Percentiles rank a stretch among this genome's conserved stretches.
phyloP scores from a whole-genome alignment of 2,888 invertebrate species.

The Perdita meconis region DNA sequence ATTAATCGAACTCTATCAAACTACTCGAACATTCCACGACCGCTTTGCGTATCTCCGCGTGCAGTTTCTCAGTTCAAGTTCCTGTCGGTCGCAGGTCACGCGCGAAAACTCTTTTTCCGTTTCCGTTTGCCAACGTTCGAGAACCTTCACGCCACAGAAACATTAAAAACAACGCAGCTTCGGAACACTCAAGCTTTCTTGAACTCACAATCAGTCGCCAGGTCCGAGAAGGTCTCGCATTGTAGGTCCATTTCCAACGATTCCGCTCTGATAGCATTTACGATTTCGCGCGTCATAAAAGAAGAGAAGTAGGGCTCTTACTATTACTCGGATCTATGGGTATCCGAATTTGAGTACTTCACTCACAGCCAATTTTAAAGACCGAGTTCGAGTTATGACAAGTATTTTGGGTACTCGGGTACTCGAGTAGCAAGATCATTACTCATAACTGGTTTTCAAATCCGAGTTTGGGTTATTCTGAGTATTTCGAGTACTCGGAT shows the following conservation, averaged over 20 bases:
- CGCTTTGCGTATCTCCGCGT: constrained; percentile 12
- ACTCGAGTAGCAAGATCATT: no score
- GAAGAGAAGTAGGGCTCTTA: no score
- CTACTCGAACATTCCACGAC: constrained; percentile 39
- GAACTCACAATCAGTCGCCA: not conserved
- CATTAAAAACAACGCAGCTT: not conserved
- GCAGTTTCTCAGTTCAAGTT: constrained; percentile 52
- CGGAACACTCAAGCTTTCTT: not conserved
- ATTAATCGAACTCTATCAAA: no score
- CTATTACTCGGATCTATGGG: no score
- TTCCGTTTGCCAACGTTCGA: not conserved
- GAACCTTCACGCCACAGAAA: not conserved
- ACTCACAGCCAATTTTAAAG: no score
- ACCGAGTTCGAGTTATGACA: no score
- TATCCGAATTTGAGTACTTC: no score
- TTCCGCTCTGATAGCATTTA: not conserved
- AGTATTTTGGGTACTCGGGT: no score
- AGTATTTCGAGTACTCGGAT: no score
- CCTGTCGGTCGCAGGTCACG: constrained; percentile 49
- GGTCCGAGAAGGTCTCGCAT: not conserved
- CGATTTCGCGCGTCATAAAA: constrained; percentile 1
- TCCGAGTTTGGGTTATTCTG: no score
- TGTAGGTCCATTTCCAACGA: not conserved
- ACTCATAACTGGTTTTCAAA: no score
- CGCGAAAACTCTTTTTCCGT: not conserved